Evolutionary conservation across 2,797 vertebrate species (phyloP).

Genomic region (Coccyzus lansbergi): DNA sequence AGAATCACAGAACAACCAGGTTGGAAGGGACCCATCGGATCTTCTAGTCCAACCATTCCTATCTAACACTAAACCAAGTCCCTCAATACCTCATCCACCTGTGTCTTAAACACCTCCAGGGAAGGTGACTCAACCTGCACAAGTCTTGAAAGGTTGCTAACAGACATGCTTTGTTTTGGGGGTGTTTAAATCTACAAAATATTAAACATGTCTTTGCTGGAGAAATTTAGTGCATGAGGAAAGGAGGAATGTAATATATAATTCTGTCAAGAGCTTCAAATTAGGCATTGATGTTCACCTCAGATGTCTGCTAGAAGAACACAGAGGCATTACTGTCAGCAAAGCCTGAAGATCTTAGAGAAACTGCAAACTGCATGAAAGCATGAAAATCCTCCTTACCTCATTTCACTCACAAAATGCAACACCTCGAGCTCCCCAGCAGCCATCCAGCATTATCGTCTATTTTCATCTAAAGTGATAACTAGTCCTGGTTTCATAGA

Average conservation of each 20-base stretch:
- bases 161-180: not conserved
- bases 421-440: not conserved
- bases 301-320: not conserved
- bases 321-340: not conserved
- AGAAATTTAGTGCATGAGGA: not conserved
- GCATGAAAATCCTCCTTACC: not conserved
- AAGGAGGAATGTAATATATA: not conserved
- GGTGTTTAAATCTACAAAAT: not conserved
- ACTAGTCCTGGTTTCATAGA: not conserved
- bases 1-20: no score
- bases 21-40: no score
- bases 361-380: not conserved
- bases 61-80: no score
- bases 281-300: not conserved
- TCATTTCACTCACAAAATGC: not conserved
- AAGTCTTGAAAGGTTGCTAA: not conserved
- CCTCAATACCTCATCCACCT: no score
- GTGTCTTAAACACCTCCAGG: no score
- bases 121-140: no score
- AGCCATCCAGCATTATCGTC: not conserved
- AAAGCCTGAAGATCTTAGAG: not conserved
- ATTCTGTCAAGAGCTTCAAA: not conserved
- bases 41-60: no score
- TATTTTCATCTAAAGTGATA: not conserved
- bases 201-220: not conserved